Conservation (phyloP, 2,797 vertebrate genomes). For the Cottoperca gobio region DNA sequence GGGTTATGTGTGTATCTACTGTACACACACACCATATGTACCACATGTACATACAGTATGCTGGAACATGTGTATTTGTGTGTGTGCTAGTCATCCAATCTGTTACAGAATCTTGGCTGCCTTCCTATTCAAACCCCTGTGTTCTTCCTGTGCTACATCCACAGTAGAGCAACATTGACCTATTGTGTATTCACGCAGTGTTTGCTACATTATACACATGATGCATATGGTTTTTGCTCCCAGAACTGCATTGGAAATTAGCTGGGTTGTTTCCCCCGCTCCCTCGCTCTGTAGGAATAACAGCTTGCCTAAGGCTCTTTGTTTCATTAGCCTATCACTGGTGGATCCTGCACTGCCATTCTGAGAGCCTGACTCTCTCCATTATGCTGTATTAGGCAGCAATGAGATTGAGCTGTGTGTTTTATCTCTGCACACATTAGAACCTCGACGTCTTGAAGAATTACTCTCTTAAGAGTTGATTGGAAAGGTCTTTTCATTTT, state of each 20-base stretch:
- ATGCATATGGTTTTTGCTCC: constrained; percentile 44
- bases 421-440: constrained; percentile 65
- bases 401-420: constrained; percentile 58
- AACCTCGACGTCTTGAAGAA: constrained; percentile 43
- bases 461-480: constrained; percentile 48
- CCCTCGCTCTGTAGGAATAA: constrained; percentile 49
- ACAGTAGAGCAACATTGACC: constrained; percentile 26
- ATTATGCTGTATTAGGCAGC: constrained; percentile 67
- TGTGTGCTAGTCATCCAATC: constrained; percentile 36
- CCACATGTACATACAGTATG: not conserved
- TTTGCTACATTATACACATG: constrained; percentile 41
- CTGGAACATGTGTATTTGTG: constrained; percentile 20
- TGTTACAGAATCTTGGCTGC: constrained; percentile 36
- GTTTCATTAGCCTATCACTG: constrained; percentile 73
- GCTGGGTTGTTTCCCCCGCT: constrained; percentile 22
- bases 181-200: constrained; percentile 48
- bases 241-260: constrained; percentile 58
- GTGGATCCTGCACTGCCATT: constrained; percentile 66
- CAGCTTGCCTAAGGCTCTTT: constrained; percentile 63
- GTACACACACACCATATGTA: constrained; percentile 15
- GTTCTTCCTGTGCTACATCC: constrained; percentile 31
- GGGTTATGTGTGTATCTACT: constrained; percentile 7
- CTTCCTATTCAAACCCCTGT: constrained; percentile 39
- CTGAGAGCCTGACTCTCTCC: constrained; percentile 61
- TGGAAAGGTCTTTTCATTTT: constrained; percentile 54